Conservation (phyloP, 2,113 vertebrate genomes). For the Merops nubicus region DNA sequence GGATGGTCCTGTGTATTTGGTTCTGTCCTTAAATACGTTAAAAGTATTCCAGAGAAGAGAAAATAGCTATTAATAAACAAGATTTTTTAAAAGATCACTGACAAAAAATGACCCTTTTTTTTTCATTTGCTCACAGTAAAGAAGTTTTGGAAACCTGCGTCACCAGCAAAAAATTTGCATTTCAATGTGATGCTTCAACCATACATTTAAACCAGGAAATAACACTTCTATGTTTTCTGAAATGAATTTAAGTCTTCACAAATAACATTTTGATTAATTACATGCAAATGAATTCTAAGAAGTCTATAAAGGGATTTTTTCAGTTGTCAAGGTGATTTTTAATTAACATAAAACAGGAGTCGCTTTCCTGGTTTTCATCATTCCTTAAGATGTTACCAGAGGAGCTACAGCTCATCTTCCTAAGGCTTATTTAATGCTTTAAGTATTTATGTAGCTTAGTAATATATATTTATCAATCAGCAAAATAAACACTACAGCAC, state of each 20-base stretch:
- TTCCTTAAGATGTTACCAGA: not conserved
- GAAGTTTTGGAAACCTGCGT: not conserved
- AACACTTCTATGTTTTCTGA: slow-evolving; percentile 1
- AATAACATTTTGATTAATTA: slow-evolving; percentile 36
- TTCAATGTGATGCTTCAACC: not conserved
- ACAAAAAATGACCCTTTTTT: not conserved
- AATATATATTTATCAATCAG: not conserved
- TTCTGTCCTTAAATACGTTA: not conserved
- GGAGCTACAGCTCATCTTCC: not conserved
- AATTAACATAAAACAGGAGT: not conserved
- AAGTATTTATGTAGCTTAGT: not conserved
- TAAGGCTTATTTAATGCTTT: not conserved
- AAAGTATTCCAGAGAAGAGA: not conserved
- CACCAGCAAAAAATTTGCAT: not conserved
- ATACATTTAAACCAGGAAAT: slow-evolving; percentile 1
- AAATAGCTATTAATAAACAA: not conserved
- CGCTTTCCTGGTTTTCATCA: not conserved
- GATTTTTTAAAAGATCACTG: not conserved
- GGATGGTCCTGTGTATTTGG: not conserved
- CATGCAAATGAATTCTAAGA: slow-evolving; percentile 46
- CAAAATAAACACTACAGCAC: not conserved
- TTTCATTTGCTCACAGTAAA: not conserved
- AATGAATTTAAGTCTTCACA: not conserved
- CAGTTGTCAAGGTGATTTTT: slow-evolving; percentile 27
- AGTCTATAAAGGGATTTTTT: slow-evolving; percentile 7